Evolutionary conservation across 2,113 vertebrate species (phyloP), one percentile per base, ranked within the genome.

Genomic region (Macquaria australasica): DNA sequence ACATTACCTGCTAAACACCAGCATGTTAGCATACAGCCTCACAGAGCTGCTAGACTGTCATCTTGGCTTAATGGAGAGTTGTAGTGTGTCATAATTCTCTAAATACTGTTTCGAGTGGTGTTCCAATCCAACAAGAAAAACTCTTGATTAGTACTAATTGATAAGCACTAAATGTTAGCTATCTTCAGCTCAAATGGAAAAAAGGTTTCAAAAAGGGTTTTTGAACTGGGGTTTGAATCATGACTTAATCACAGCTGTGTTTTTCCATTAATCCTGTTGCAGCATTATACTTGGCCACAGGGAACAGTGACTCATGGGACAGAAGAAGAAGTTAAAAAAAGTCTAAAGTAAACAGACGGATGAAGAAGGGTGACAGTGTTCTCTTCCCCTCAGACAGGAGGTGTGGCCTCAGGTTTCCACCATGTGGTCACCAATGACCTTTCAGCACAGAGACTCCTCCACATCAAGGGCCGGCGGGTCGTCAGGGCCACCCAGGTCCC

Each of bases 391-490:
- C 92, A 99, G 98, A 95, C 95, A 64, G 98, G 98, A 41, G 98
- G 98, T 18, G 97, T 98, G 83, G 96, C 97, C 0, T 98, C 98
- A 18, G 98, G 98, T 7, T 96, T 99, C 89, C 95, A 97, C 6
- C 98, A 99, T 0, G 97, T 98, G 56, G 87, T 98, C 88, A 98
- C 96, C 50, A 99, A 99, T 20, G 97, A 98, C 84, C 81, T 97
- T 81, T 94, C 94, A 0, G 97, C 97, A 0, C 15, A 79, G 84
- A 95, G 98, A 59, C 96, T 99, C 23, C 92, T 99, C 45, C 98
- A 98, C 63, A 93, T 99, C 88, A 98, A 99, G 87, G 98, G 98
- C 2, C 94, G 98, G 5, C 95, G 97, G 79, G 95, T 97, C 68
- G 96, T 99, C 76, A 95, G 98, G 81, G 98, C 97, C 51, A 97